Evolutionary conservation across 2,113 vertebrate genomes (phyloP), one percentile per base, ranked within the genome.

Genomic region (Brienomyrus brachyistius): DNA sequence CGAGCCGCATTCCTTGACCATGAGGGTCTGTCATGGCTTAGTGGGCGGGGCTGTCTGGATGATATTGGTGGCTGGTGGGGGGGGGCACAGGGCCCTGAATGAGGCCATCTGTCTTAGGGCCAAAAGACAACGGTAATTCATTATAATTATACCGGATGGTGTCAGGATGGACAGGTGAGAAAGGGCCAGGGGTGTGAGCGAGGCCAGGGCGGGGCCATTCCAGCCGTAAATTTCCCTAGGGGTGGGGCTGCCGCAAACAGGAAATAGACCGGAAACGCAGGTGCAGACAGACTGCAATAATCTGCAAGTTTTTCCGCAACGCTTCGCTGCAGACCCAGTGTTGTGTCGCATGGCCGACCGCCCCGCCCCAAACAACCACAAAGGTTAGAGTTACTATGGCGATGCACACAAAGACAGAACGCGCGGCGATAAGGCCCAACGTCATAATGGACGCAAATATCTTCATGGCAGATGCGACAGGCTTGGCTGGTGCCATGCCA

Each of bases 391-490:
- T 70, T 31, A 70, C 62, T 10, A 70, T 70, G 27, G 62, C 10
- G 27, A 70, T 70, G 35, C 35, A 17, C 74, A 43, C 74, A 19
- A 19, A 80, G 74, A 19, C 5, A 8, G 13, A 7, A 43, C 74
- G 17, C 1, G 15, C 13, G 17, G 2, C 74, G 74, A 80, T 80
- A 43, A 35, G 17, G 5, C 5, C 35, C 15, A 4, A 19, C 17
- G 74, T 80, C 74, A 80, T 80, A 80, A 80, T 80, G 74, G 35
- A 15, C 74, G 27, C 74, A 80, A 80, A 80, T 80, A 80, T 43
- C 74, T 80, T 80, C 43, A 43, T 43, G 43, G 35, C 35, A 40
- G 74, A 40, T 80, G 35, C 15, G 74, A 17, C 74, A 80, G 13
- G 31, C 17, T 5, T 5, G 35, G 35, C 74, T 43, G 35, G 15